phyloP scores from a whole-genome alignment of 2,113 vertebrate species.

The Tamias sibiricus region DNA sequence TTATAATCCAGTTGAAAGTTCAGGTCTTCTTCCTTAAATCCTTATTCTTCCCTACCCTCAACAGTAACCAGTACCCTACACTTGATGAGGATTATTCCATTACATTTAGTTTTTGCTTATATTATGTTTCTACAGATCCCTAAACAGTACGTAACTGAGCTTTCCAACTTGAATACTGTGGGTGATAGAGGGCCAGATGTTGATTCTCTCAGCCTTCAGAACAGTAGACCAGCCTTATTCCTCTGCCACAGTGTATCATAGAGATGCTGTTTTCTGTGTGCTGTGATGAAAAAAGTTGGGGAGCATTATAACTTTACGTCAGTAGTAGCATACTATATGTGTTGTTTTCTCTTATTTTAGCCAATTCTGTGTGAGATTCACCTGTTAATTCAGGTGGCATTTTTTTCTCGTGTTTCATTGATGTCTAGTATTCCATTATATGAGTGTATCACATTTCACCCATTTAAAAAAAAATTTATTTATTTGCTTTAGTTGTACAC shows the following conservation, averaged over 20 bases:
- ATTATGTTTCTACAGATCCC: neutral
- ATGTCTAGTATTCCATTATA: neutral
- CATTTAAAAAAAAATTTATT: too few relatives aligned
- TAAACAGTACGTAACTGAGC: neutral
- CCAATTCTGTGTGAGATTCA: neutral
- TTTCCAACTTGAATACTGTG: neutral
- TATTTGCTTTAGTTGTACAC: too few relatives aligned
- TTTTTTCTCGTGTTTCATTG: conserved; percentile 9
- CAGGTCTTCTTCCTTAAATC: neutral
- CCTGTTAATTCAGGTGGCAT: neutral
- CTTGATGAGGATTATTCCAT: neutral
- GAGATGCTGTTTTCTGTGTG: neutral
- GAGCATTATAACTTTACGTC: neutral
- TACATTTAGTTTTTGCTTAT: neutral
- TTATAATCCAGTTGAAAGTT: neutral
- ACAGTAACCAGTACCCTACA: neutral
- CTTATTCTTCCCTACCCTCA: neutral
- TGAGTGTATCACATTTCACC: neutral
- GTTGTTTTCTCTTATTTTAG: neutral
- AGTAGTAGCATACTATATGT: neutral
- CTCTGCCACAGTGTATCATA: neutral
- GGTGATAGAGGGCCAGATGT: neutral
- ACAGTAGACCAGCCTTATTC: neutral
- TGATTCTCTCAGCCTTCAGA: neutral
- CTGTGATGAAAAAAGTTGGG: neutral